These are phyloP conservation scores for Marisa cornuarietis DNA, from an alignment of 1,140 invertebrate genomes.

Conservation along the genomic window DNA sequence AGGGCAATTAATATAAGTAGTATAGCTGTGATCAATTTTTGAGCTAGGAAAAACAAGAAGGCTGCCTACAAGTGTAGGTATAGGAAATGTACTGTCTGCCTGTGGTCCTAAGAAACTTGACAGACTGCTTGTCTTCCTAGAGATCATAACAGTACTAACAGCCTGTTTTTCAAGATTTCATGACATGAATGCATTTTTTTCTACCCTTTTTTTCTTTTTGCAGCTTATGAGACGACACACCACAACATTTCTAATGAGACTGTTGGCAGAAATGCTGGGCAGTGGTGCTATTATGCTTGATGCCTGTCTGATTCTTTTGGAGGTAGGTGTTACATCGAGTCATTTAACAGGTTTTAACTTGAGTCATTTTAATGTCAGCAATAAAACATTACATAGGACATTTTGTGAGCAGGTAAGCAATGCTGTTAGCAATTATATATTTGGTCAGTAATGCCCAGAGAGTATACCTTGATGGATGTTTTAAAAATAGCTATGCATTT, in stretches of 20 bases:
- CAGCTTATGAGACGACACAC: conserved; percentile 23
- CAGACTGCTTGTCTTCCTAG: background rate
- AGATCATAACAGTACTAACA: background rate
- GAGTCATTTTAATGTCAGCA: too few species aligned
- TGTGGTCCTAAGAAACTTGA: background rate
- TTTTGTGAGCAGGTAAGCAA: too few species aligned
- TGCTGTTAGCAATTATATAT: too few species aligned
- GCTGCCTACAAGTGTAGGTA: background rate
- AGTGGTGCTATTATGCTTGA: conserved; percentile 5
- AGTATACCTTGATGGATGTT: too few species aligned
- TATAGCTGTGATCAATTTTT: too few species aligned
- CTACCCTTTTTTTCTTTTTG: background rate
- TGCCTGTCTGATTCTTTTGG: conserved; percentile 3
- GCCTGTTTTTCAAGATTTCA: background rate
- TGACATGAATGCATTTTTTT: background rate
- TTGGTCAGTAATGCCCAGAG: too few species aligned
- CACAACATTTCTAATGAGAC: conserved; percentile 2
- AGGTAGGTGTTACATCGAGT: conserved; percentile 2
- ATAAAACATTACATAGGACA: too few species aligned
- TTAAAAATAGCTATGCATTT: too few species aligned
- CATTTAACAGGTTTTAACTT: too few species aligned
- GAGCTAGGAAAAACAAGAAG: background rate
- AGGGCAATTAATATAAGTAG: too few species aligned
- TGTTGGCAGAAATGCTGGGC: conserved; percentile 17
- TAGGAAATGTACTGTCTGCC: background rate